Conservation (phyloP, 2,888 invertebrate species). For the Mayetiola destructor region DNA sequence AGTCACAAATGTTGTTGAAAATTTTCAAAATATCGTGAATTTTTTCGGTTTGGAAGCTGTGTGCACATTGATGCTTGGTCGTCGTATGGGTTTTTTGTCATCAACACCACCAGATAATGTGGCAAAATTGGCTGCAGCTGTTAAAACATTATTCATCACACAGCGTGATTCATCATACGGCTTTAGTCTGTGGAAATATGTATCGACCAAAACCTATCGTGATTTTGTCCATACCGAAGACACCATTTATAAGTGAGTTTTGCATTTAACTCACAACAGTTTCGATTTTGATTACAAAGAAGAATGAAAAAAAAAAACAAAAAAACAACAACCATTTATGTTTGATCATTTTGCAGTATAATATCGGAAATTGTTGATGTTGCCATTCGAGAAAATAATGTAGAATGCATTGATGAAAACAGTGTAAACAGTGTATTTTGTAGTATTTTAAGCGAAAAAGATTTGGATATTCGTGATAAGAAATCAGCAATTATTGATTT, state of each 20-base stretch:
- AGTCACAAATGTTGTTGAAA: constrained; percentile 40
- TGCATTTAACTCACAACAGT: not conserved
- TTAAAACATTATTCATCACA: constrained; percentile 61
- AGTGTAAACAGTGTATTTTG: constrained; percentile 54
- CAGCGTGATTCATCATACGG: constrained; percentile 71
- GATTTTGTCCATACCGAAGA: constrained; percentile 61
- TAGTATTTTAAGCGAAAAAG: constrained; percentile 55
- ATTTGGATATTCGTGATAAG: constrained; percentile 63
- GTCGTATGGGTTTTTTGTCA: constrained; percentile 57
- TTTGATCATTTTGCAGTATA: constrained; percentile 39
- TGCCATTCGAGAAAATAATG: constrained; percentile 42
- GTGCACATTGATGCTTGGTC: constrained; percentile 63
- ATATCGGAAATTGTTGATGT: constrained; percentile 64
- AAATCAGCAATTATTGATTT: constrained; percentile 76
- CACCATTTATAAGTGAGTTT: constrained; percentile 59
- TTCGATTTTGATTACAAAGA: not conserved
- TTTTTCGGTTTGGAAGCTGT: constrained; percentile 69
- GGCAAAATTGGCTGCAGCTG: constrained; percentile 51
- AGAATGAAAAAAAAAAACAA: not conserved
- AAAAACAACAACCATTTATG: not conserved
- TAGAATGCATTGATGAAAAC: constrained; percentile 37
- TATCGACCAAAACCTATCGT: constrained; percentile 55
- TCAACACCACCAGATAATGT: constrained; percentile 43
- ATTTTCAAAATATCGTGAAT: constrained; percentile 60
- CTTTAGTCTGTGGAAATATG: constrained; percentile 66